Percentiles rank a stretch among this genome's conserved stretches.
phyloP scores from a whole-genome alignment of 2,888 invertebrate genomes.

The Apotomis capreana region DNA sequence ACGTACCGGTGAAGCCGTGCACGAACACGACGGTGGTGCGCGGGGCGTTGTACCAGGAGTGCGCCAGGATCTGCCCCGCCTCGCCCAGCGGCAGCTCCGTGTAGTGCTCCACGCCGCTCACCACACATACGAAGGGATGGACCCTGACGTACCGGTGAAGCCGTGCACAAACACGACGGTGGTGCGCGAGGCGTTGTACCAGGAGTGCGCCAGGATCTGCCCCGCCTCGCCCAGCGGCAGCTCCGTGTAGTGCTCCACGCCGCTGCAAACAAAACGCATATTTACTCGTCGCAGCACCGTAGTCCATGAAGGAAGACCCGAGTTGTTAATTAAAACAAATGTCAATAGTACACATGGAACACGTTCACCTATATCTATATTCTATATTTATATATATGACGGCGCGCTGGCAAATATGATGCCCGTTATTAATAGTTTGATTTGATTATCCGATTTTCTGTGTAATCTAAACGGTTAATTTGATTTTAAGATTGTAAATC shows the following conservation, averaged over 20 bases:
- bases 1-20: conserved; percentile 18
- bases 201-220: conserved; percentile 7
- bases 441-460: too few species aligned
- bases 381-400: too few species aligned
- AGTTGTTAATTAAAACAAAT: too few species aligned
- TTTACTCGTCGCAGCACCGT: background rate
- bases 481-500: too few species aligned
- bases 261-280: background rate
- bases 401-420: too few species aligned
- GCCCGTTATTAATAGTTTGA: too few species aligned
- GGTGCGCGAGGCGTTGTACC: conserved; percentile 19
- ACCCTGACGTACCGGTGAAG: conserved; percentile 14
- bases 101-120: conserved; percentile 10
- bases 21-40: conserved; percentile 19
- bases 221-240: conserved; percentile 11
- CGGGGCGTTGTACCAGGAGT: conserved; percentile 13
- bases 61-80: conserved; percentile 6
- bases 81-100: conserved; percentile 6
- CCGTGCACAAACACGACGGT: conserved; percentile 20
- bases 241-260: conserved; percentile 12
- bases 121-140: background rate
- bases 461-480: too few species aligned
- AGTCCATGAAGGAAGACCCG: too few species aligned
- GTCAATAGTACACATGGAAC: too few species aligned
- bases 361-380: too few species aligned